A percentile compares a stretch with the other conserved stretches of the same genome.
Evolutionary conservation across 2,797 vertebrate species (phyloP).

Genomic region (Coracias cyanogaster): DNA sequence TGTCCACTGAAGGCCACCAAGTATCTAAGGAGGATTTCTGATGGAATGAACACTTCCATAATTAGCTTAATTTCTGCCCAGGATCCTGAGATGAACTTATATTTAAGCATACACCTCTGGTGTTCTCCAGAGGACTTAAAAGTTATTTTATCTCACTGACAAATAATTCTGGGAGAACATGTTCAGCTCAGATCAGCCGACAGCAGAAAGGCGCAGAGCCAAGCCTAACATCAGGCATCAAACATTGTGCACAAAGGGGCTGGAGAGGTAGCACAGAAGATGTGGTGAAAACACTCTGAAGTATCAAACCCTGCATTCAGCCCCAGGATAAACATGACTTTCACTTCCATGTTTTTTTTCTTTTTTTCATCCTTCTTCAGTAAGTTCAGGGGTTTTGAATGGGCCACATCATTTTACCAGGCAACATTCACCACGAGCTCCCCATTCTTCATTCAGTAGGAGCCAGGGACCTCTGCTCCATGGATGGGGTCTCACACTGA

Average conservation of each 20-base stretch:
- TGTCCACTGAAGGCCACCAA: neutral
- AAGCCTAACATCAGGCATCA: conserved; percentile 26
- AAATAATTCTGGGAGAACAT: neutral
- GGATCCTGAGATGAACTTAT: neutral
- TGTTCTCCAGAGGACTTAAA: conserved; percentile 32
- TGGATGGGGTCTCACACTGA: neutral
- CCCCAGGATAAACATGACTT: conserved; percentile 7
- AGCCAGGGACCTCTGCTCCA: neutral
- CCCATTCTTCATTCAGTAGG: neutral
- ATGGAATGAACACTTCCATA: neutral
- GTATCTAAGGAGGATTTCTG: neutral
- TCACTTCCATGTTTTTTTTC: neutral
- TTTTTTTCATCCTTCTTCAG: neutral
- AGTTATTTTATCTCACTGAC: conserved; percentile 30
- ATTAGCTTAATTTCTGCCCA: neutral
- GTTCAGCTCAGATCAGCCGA: neutral
- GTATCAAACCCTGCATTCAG: conserved; percentile 9
- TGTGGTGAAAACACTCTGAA: neutral
- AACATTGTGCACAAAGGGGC: conserved; percentile 2
- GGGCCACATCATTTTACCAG: neutral
- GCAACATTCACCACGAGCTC: rapidly evolving
- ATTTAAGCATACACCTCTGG: neutral
- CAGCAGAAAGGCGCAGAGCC: neutral
- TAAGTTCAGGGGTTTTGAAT: neutral
- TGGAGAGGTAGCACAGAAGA: conserved; percentile 32